Conservation (phyloP, 1,140 invertebrate genomes). For the Sarcophaga peregrina region DNA sequence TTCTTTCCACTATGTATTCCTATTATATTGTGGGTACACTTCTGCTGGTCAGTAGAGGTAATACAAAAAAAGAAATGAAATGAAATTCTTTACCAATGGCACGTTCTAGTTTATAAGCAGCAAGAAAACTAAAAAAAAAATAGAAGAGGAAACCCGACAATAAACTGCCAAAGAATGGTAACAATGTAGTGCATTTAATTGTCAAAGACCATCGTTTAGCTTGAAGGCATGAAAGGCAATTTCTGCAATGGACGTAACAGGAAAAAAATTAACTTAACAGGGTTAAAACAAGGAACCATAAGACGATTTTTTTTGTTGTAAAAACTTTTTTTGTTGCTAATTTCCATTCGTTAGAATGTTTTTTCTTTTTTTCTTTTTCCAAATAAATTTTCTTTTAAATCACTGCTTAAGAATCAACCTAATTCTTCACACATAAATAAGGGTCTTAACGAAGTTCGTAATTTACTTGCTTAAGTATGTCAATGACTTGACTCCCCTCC, state of each 20-base stretch:
- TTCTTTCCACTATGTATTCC: background rate
- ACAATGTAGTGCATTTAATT: constrained; percentile 29
- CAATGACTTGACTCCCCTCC: background rate
- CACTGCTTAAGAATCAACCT: background rate
- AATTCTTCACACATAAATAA: constrained; percentile 8
- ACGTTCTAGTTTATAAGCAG: constrained; percentile 35
- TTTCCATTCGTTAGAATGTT: too few relatives aligned
- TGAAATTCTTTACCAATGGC: background rate
- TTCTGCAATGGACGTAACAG: background rate
- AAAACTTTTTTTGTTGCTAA: background rate
- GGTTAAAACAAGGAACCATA: too few relatives aligned
- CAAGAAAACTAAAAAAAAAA: background rate
- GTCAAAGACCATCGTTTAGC: constrained; percentile 29
- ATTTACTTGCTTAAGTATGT: background rate
- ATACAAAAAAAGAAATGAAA: constrained; percentile 10
- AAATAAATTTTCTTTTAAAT: background rate
- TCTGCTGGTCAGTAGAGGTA: constrained; percentile 31
- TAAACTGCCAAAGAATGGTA: background rate
- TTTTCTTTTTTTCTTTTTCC: background rate
- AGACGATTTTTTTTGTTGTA: too few relatives aligned
- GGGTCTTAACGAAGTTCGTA: background rate
- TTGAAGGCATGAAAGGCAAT: background rate
- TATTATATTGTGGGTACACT: background rate
- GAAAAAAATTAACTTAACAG: too few relatives aligned
- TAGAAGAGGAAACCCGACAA: background rate